Percentiles rank a stretch among this genome's conserved stretches.
Conservation (phyloP, 2,797 vertebrate species). For the Liasis olivaceus region DNA sequence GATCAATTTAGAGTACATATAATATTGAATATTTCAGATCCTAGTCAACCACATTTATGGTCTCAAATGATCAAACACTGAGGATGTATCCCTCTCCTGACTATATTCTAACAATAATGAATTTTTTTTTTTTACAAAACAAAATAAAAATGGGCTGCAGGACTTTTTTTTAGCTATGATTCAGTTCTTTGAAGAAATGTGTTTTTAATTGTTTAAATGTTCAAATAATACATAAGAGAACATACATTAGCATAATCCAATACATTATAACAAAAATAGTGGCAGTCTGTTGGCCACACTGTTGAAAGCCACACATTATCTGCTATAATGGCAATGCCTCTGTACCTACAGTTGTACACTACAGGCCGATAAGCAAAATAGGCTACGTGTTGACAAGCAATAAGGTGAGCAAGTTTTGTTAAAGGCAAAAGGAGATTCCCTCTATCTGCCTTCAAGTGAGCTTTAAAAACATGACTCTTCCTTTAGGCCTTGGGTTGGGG, state of each 20-base stretch:
- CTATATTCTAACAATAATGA: not conserved
- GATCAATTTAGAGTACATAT: not conserved
- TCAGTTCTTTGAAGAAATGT: not conserved
- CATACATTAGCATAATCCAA: not conserved
- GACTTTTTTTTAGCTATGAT: not conserved
- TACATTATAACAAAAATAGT: not conserved
- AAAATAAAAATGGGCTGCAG: fast-evolving
- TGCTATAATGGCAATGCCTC: not conserved
- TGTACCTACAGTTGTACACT: not conserved
- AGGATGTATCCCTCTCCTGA: not conserved
- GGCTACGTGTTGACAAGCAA: not conserved
- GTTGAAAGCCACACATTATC: not conserved
- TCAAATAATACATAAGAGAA: not conserved
- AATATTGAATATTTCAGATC: not conserved
- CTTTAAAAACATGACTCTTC: not conserved
- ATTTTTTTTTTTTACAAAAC: not conserved
- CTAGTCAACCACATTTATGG: not conserved
- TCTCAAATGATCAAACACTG: not conserved
- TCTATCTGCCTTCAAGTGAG: not conserved
- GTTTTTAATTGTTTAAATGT: not conserved
- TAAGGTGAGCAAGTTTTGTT: not conserved
- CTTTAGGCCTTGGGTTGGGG: not conserved
- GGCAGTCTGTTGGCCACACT: not conserved
- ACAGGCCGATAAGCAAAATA: not conserved
- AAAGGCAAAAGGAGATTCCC: not conserved